Evolutionary conservation across 2,888 invertebrate genomes (phyloP), one percentile per base, ranked within the genome.

Genomic region (Nineta flava): DNA sequence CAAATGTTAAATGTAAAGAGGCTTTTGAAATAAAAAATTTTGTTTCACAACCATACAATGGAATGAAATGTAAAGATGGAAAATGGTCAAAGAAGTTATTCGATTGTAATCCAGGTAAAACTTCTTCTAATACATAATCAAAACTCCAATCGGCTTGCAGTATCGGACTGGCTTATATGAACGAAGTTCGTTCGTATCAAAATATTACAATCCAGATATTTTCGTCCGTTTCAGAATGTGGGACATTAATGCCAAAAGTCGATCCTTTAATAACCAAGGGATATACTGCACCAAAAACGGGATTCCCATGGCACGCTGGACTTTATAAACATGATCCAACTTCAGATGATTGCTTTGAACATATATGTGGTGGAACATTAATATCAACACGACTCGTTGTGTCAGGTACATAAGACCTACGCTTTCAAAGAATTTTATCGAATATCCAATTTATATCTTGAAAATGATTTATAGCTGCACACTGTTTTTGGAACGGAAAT

Each of bases 291-390:
- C n/a, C 19, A 34, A 12, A 17, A 15, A 34, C 32, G 2, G 47
- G 32, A n/a, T 47, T 32, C 16, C 47, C 47, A 10, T 47, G 47
- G 47, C 47, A 47, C 12, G 35, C 26, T 47, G 47, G 47, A 17
- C 12, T 47, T 6, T 47, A 47, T 35, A 16, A 17, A 12, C n/a
- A 21, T 6, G 17, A 17, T 2, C 5, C 6, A 5, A 9, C 13
- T 2, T n/a, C n/a, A 9, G 26, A 26, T 26, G 26, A 26, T 5
- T 26, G 26, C 7, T 21, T 19, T n/a, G 35, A 35, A 17, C 47
- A 47, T 9, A 47, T 47, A 4, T 47, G 47, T 17, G 47, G 47
- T 12, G 47, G 47, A 16, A 17, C 47, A 2, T 35, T 47, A 47
- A 35, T 47, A 12, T 17, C 35, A 10, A 15, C n/a, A 6, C 13